Evolutionary conservation across 2,888 invertebrate species (phyloP).

Genomic region (Habrosyne pyritoides): DNA sequence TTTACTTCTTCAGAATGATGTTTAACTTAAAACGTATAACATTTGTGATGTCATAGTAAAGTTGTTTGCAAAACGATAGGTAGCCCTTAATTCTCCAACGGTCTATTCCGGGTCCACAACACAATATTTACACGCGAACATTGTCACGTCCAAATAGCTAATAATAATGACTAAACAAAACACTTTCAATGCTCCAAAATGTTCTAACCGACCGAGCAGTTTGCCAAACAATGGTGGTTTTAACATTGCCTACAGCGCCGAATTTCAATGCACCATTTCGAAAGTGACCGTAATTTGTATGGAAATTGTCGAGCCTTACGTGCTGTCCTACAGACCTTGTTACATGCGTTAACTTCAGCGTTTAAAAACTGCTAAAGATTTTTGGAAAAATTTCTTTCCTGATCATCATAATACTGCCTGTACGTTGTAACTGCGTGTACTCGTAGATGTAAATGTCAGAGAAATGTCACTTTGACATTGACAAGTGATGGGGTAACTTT

Average conservation of each 20-base stretch:
- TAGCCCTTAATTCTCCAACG: not conserved
- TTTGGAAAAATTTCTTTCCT: slow-evolving; percentile 13
- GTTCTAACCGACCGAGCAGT: slow-evolving; percentile 24
- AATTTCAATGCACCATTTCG: slow-evolving; percentile 72
- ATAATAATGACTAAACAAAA: slow-evolving; percentile 9
- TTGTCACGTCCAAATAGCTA: not conserved
- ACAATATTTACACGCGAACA: not conserved
- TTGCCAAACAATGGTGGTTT: slow-evolving; percentile 58
- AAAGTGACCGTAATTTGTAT: slow-evolving; percentile 78
- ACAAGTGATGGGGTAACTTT: not conserved
- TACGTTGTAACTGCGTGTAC: not conserved
- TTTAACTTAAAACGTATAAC: no score
- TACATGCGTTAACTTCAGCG: slow-evolving; percentile 62
- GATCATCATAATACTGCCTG: not conserved
- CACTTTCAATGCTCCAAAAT: slow-evolving; percentile 13
- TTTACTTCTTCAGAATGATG: no score
- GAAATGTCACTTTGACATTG: not conserved
- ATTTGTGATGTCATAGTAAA: not conserved
- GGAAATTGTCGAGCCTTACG: slow-evolving; percentile 69
- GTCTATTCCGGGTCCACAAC: not conserved
- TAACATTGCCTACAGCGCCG: slow-evolving; percentile 55
- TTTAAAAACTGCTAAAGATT: slow-evolving; percentile 29
- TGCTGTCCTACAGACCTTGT: slow-evolving; percentile 67
- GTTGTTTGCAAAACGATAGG: not conserved
- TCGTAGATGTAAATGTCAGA: not conserved